Conservation (phyloP, 2,888 invertebrate genomes). For the Deroplatys truncata region DNA sequence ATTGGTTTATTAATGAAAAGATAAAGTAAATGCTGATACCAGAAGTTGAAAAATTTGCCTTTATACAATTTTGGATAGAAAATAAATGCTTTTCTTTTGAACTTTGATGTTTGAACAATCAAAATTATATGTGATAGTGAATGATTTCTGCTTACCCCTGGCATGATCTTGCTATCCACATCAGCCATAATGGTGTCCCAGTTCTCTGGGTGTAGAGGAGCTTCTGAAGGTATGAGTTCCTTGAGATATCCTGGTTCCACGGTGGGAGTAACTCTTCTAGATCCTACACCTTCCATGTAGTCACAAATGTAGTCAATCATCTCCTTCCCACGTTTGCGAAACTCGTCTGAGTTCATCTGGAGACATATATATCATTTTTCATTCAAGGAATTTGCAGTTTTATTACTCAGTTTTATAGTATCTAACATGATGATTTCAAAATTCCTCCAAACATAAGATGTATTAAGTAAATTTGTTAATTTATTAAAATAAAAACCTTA, state of each 20-base stretch:
- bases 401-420: not conserved
- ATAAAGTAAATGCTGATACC: too few relatives aligned
- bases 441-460: too few relatives aligned
- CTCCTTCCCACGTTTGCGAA: conserved; percentile 46
- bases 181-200: conserved; percentile 50
- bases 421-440: too few relatives aligned
- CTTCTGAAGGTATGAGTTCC: conserved; percentile 44
- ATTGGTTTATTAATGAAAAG: too few relatives aligned
- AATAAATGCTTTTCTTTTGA: too few relatives aligned
- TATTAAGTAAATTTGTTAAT: too few relatives aligned
- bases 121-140: not conserved
- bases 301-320: conserved; percentile 53
- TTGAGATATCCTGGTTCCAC: conserved; percentile 50
- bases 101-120: too few relatives aligned
- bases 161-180: conserved; percentile 47
- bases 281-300: conserved; percentile 46
- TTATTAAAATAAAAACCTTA: too few relatives aligned
- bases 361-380: not conserved
- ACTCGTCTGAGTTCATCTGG: conserved; percentile 46
- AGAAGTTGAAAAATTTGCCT: too few relatives aligned
- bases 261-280: conserved; percentile 48
- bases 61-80: too few relatives aligned
- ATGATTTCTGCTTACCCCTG: conserved; percentile 40
- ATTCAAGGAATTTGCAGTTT: not conserved
- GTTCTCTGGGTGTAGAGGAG: conserved; percentile 46